These are phyloP conservation scores for Oreochromis aureus DNA, from an alignment of 2,113 vertebrate genomes.

Conservation along the genomic window DNA sequence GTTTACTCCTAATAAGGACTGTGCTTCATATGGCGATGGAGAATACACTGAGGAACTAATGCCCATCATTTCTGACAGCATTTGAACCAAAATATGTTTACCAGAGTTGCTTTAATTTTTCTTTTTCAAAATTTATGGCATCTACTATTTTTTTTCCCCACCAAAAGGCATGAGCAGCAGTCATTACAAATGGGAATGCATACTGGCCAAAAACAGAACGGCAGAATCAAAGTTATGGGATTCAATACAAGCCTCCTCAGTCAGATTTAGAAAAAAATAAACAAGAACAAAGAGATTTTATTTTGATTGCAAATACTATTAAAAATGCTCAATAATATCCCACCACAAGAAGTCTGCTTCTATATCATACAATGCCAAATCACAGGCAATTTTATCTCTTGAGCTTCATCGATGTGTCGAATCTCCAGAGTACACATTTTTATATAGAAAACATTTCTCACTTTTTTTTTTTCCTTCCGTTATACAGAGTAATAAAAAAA, in stretches of 20 bases:
- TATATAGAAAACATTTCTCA: conserved; percentile 82
- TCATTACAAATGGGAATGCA: conserved; percentile 34
- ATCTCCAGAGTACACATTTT: conserved; percentile 70
- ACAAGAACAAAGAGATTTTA: conserved; percentile 52
- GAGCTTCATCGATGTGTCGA: conserved; percentile 50
- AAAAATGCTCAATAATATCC: conserved; percentile 58
- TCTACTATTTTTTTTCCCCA: not conserved
- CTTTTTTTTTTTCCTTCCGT: conserved; percentile 75
- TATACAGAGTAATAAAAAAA: conserved; percentile 96
- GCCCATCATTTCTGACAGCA: not conserved
- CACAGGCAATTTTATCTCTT: conserved; percentile 48
- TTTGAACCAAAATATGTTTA: not conserved
- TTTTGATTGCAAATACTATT: conserved; percentile 59
- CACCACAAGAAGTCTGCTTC: conserved; percentile 58
- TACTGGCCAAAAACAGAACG: not conserved
- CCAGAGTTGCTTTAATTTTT: not conserved
- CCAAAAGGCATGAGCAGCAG: not conserved
- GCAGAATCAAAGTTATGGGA: not conserved
- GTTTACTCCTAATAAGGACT: not conserved
- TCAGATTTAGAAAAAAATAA: not conserved
- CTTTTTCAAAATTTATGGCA: not conserved
- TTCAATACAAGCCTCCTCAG: conserved; percentile 18
- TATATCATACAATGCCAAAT: conserved; percentile 53
- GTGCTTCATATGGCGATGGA: not conserved
- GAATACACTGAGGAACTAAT: not conserved